These are phyloP conservation scores for Colletes collaris DNA, from an alignment of 2,888 invertebrate species.

Conservation along the genomic window DNA sequence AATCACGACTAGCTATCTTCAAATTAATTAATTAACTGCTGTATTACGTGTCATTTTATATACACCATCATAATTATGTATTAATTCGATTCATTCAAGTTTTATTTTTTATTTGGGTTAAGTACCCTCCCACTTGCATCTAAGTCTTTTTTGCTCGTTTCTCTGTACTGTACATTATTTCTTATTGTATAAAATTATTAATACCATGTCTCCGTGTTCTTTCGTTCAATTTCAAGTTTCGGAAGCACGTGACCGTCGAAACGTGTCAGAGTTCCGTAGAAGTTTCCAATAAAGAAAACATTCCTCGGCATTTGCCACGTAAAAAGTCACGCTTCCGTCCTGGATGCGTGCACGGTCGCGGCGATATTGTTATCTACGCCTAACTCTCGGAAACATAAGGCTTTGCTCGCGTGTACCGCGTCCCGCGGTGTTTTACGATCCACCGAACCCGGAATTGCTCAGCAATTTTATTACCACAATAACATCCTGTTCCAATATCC, in stretches of 20 bases:
- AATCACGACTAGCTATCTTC: too few species aligned
- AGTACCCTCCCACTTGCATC: too few species aligned
- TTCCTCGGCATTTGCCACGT: slow-evolving; percentile 26
- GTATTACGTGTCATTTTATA: too few species aligned
- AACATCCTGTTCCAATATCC: slow-evolving; percentile 42
- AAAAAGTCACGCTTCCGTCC: slow-evolving; percentile 47
- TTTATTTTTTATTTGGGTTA: too few species aligned
- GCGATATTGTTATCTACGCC: slow-evolving; percentile 11
- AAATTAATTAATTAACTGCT: too few species aligned
- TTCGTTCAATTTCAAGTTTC: slow-evolving; percentile 44
- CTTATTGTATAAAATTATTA: too few species aligned
- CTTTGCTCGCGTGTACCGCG: slow-evolving; percentile 29
- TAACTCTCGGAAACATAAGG: slow-evolving; percentile 59
- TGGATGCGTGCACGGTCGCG: background rate
- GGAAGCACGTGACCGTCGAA: slow-evolving; percentile 27
- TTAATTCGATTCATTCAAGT: too few species aligned
- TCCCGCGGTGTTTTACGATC: slow-evolving; percentile 45
- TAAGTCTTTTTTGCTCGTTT: too few species aligned
- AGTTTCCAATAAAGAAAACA: slow-evolving; percentile 56
- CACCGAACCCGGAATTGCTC: slow-evolving; percentile 25
- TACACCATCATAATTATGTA: too few species aligned
- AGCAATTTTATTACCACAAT: slow-evolving; percentile 50
- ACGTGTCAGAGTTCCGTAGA: slow-evolving; percentile 25
- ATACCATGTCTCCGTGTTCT: background rate
- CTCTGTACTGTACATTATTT: too few species aligned